Base-by-base conservation (phyloP, 2,888 invertebrate species). In the Latrodectus hesperus region DNA sequence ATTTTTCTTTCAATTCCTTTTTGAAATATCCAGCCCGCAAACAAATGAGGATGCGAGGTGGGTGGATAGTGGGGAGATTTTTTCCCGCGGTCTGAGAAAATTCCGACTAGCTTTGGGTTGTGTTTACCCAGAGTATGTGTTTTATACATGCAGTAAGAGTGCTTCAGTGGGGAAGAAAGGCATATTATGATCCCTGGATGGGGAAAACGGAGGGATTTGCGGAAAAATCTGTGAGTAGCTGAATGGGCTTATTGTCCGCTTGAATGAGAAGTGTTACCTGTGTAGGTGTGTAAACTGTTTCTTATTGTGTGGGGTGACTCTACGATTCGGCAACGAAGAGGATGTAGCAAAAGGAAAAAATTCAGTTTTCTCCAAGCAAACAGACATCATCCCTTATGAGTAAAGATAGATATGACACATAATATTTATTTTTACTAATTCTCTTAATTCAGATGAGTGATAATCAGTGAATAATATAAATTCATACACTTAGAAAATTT, bases 1-100 rank as follows among this genome's bases (percentile, higher is more conserved):
- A 84, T 77, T 84, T 78, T 78, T 78, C 67, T 68, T 73, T 67
- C 65, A 67, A 72, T 77, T 84, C 76, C 65, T 71, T 77, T 71
- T 67, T 74, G 65, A 60, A 51, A 38, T 38, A 52, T 71, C 64
- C 67, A 49, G 38, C 38, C 74, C 49, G 71, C 79, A 81, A 81
- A 81, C 81, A 81, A 81, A 81, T 81, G 81, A 74, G 81, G 51
- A 38, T 26, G 68, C 53, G 55, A 26, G 16, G 14, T 16, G 65
- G 51, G 72, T 72, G 80, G 12, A 14, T 49, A 26, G 16, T 5
- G 16, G 77, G 51, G 51, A 55, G 60, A 71, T 77, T 77, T 77
- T 77, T 26, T 51, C 77, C 68, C 17, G 76, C 49, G 52, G 77
- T 74, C 74, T 60, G 26, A 52, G 77, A 51, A 53, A 22, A 67